These are phyloP conservation scores for Notoglanidium macrostoma DNA, from an alignment of 2,797 vertebrate genomes.

Conservation along the genomic window DNA sequence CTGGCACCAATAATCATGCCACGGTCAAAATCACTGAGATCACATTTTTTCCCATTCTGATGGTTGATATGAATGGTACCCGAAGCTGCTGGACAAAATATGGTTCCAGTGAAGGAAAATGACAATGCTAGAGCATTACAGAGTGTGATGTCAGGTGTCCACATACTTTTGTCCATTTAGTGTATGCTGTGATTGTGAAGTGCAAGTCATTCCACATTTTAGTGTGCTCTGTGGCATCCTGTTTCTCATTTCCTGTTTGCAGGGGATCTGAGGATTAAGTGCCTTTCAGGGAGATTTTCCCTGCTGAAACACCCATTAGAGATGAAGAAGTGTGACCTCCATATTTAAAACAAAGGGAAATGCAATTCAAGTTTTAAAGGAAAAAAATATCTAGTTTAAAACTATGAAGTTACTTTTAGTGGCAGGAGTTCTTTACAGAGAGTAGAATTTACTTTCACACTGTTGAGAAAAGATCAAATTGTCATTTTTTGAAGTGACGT, in stretches of 20 bases:
- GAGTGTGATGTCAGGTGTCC: neutral
- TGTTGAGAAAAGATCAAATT: neutral
- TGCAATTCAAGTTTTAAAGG: neutral
- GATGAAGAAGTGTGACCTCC: conserved; percentile 1
- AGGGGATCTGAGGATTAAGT: conserved; percentile 18
- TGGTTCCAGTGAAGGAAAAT: neutral
- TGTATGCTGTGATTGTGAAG: neutral
- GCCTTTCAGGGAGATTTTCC: conserved; percentile 26
- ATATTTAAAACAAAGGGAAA: conserved; percentile 9
- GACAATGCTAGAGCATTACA: neutral
- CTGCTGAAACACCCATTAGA: conserved; percentile 29
- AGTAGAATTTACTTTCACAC: neutral
- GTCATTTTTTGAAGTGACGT: neutral
- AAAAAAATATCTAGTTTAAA: neutral
- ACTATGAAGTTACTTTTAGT: neutral
- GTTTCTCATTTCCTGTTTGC: conserved; percentile 49
- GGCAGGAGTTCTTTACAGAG: neutral
- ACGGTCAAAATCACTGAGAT: too few species aligned
- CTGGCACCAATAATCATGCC: too few species aligned
- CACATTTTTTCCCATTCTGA: too few species aligned
- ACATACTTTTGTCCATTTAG: neutral
- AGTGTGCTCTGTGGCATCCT: conserved; percentile 38
- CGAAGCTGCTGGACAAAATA: too few species aligned
- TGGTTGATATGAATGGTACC: too few species aligned
- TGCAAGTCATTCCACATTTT: neutral